Conservation (phyloP, 1,140 invertebrate species). For the Probaryconus sp. region DNA sequence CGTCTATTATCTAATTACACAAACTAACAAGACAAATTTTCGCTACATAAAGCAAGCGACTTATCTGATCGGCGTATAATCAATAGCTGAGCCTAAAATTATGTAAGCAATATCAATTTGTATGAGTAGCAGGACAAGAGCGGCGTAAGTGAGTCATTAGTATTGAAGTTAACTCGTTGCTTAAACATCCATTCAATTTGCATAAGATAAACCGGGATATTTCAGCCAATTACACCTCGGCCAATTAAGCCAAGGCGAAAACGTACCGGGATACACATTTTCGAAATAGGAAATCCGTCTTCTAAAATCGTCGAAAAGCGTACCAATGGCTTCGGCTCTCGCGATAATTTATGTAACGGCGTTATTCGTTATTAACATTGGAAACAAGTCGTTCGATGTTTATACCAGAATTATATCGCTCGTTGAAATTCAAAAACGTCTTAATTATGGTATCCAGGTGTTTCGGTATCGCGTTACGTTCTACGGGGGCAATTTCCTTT, state of each 20-base stretch:
- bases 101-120: conserved; percentile 43
- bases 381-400: conserved; percentile 40
- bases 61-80: conserved; percentile 36
- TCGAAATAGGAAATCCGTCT: conserved; percentile 8
- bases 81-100: conserved; percentile 30
- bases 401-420: conserved; percentile 30
- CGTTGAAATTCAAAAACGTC: conserved; percentile 59
- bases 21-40: conserved; percentile 14
- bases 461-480: conserved; percentile 37
- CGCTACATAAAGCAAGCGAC: too few species aligned
- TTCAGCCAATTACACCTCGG: too few species aligned
- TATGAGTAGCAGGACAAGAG: conserved; percentile 32
- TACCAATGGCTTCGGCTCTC: conserved; percentile 5
- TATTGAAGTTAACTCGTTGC: conserved; percentile 21
- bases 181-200: conserved; percentile 15
- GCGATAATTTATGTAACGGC: conserved; percentile 42
- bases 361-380: conserved; percentile 31
- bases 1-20: conserved; percentile 30
- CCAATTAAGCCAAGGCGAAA: too few species aligned
- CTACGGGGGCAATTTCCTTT: conserved; percentile 48
- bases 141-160: conserved; percentile 28
- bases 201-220: not conserved
- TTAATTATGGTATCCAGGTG: conserved; percentile 59
- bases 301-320: not conserved
- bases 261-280: too few species aligned